Evolutionary conservation across 2,888 invertebrate genomes (phyloP), one percentile per base, ranked within the genome.

Genomic region (Antitype chi): DNA sequence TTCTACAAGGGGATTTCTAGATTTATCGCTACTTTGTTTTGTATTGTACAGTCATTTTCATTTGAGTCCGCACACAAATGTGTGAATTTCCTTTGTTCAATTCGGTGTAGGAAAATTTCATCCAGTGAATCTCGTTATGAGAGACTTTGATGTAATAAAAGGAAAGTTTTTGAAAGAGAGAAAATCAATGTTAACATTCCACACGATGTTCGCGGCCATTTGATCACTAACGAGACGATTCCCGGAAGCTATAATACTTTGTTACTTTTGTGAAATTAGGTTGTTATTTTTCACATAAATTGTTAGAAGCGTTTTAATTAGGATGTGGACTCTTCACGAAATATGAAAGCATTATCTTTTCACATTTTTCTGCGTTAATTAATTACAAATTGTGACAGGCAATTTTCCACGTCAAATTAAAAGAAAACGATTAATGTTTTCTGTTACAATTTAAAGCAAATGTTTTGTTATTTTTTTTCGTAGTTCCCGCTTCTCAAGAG

Each of bases 181-280:
- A 93, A 88, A 93, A 92, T 90, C 92, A 90, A 92, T 92, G 92
- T 93, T 93, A 92, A 92, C 92, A 94, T 95, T 95, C 94, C 93
- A 89, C 88, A 90, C 91, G 89, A 89, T 90, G 92, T 92, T 91
- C 85, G 90, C 90, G 89, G 90, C 92, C 92, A 94, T 94, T 94
- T 93, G 92, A 94, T 94, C 93, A 92, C 94, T 94, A 95, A 95
- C 93, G 90, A 95, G 93, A 91, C 87, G 91, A 93, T 92, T 93
- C 93, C 93, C 92, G 94, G 95, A 95, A 95, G 93, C 92, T 92
- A 93, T 94, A 93, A 93, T 91, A 92, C 92, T 93, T 90, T 92
- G 92, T 93, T 93, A 91, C 91, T 91, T 91, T 92, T 90, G 89
- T 92, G 79, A 92, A 93, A 94, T 94, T 92, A 91, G 90, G 78